phyloP scores from a whole-genome alignment of 2,113 vertebrate genomes.

The Danio rerio region DNA sequence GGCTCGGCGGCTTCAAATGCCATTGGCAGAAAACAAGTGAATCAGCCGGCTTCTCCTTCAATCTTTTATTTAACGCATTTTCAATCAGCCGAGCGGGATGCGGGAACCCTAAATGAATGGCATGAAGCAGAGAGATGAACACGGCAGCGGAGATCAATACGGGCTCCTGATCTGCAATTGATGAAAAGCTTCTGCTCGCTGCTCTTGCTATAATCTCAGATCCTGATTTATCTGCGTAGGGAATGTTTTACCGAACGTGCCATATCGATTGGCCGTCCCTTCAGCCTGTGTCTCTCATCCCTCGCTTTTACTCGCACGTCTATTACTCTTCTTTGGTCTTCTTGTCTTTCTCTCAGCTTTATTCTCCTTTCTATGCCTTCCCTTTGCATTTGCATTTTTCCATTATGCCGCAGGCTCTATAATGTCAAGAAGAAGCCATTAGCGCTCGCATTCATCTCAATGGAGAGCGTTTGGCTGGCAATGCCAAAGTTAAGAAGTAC shows the following conservation, averaged over 20 bases:
- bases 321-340: constrained; percentile 26
- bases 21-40: not conserved
- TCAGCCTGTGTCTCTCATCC: constrained; percentile 32
- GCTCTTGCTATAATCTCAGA: constrained; percentile 67
- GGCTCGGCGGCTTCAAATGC: not conserved
- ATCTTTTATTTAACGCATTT: constrained; percentile 50
- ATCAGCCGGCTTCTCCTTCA: constrained; percentile 27
- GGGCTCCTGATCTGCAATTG: constrained; percentile 73
- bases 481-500: not conserved
- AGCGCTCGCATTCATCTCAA: not conserved
- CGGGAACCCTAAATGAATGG: constrained; percentile 57
- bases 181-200: constrained; percentile 69
- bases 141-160: constrained; percentile 68
- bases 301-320: not conserved
- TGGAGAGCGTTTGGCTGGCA: not conserved
- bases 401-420: not conserved
- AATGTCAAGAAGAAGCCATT: constrained; percentile 1
- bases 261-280: constrained; percentile 54
- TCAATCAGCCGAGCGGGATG: constrained; percentile 51
- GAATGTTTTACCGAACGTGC: constrained; percentile 64
- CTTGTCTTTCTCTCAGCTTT: not conserved
- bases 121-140: constrained; percentile 62
- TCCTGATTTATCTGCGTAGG: constrained; percentile 68
- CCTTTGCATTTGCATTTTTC: constrained; percentile 8
- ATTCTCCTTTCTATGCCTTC: not conserved